Evolutionary conservation across 2,888 invertebrate genomes (phyloP).

Genomic region (Apotomis capreana): DNA sequence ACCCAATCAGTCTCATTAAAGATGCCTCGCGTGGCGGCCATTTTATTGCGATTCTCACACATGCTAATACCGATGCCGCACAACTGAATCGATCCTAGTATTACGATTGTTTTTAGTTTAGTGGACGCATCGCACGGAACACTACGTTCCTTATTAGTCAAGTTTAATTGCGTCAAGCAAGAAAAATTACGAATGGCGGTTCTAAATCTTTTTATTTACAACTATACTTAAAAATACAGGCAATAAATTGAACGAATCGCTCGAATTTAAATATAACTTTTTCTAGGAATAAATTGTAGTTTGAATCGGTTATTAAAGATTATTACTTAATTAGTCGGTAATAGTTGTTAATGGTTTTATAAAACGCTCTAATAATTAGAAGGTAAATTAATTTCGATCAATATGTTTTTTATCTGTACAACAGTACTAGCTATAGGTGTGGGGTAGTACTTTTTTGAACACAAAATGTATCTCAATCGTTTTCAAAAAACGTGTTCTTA

Average conservation of each 20-base stretch:
- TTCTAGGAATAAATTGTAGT: background rate
- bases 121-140: constrained; percentile 19
- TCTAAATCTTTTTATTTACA: background rate
- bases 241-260: background rate
- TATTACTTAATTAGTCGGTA: no score
- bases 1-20: background rate
- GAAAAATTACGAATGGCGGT: constrained; percentile 6
- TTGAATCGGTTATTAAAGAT: background rate
- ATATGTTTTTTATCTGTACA: no score
- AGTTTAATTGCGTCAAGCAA: constrained; percentile 15
- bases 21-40: constrained; percentile 8
- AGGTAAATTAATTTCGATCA: no score
- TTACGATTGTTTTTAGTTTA: constrained; percentile 28
- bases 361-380: no score
- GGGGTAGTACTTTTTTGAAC: no score
- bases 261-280: background rate
- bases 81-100: constrained; percentile 31
- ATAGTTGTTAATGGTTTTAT: no score
- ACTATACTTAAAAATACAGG: background rate
- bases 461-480: no score
- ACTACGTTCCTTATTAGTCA: constrained; percentile 26
- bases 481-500: no score
- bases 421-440: no score
- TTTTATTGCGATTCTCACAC: constrained; percentile 35
- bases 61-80: constrained; percentile 35